Percentiles rank a stretch among this genome's conserved stretches.
Evolutionary conservation across 2,113 vertebrate species (phyloP).

Genomic region (Petromus typicus): DNA sequence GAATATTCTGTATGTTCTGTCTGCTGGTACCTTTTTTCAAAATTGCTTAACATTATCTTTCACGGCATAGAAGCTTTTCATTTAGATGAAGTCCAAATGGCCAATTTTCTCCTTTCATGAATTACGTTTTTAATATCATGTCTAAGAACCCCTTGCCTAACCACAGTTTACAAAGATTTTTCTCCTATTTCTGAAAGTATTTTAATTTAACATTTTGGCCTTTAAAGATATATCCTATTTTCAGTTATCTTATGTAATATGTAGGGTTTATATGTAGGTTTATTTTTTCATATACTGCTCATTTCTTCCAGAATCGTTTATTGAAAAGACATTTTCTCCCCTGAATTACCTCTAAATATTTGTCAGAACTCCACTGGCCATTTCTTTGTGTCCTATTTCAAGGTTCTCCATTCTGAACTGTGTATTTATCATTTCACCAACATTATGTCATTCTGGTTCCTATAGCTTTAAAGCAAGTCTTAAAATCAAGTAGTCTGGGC

Average conservation of each 20-base stretch:
- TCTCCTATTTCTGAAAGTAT: neutral
- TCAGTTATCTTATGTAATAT: neutral
- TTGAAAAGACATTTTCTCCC: constrained; percentile 20
- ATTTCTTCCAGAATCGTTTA: neutral
- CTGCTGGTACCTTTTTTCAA: neutral
- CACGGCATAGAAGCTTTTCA: neutral
- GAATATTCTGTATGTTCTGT: neutral
- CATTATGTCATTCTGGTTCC: neutral
- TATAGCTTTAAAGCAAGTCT: neutral
- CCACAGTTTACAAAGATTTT: neutral
- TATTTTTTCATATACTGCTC: neutral
- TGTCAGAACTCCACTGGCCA: neutral
- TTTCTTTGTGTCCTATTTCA: neutral
- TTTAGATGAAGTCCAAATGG: neutral
- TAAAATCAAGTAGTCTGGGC: neutral
- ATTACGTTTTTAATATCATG: neutral
- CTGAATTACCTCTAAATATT: constrained; percentile 23
- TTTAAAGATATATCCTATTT: neutral
- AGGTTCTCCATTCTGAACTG: neutral
- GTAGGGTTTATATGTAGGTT: neutral
- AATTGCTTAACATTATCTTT: neutral
- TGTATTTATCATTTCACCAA: neutral
- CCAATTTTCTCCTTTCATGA: neutral
- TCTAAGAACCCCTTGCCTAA: constrained; percentile 4
- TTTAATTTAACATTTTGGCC: neutral